Base-by-base conservation (phyloP, 1,140 invertebrate genomes). In the Melitaea cinxia region DNA sequence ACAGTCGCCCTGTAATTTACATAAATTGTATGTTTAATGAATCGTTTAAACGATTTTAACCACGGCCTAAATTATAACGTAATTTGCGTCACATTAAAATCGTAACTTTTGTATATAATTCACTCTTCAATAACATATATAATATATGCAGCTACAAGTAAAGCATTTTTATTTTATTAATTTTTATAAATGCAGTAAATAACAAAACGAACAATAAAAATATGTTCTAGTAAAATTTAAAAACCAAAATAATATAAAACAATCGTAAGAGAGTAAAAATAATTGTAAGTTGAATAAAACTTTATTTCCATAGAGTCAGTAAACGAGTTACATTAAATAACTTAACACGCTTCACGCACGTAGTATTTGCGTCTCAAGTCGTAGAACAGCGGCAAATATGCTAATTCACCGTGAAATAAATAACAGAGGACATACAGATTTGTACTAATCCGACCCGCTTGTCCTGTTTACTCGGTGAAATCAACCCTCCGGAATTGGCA, bases 401-500 rank as follows among this genome's bases (percentile, higher is more conserved):
- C 21, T 58, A 73, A 70, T 66, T 9, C 30, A 21, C 58, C 58
- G 42, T 45, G 50, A 57, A 52, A 55, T n/a, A n/a, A n/a, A n/a
- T 65, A 60, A 58, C 66, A 17, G 19, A 55, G 61, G 61, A 66
- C 58, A 59, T 53, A 68, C 59, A 65, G 56, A 70, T 63, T 55
- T 52, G 15, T 53, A 26, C 19, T 67, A 68, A 71, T 50, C 50
- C 61, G 45, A 54, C 50, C 37, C 65, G 53, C 60, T 62, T 49
- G 57, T 70, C 58, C 37, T 64, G 49, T 68, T 65, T 59, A 56
- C 35, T 61, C 52, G 19, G 26, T 37, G 53, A 64, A 64, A 64
- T 64, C 61, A 47, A 56, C 39, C 61, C 61, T 64, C 60, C 49
- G 12, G 24, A 64, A 56, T 47, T 47, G 61, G 53, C 30, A 37